Evolutionary conservation across 2,113 vertebrate genomes (phyloP).

Genomic region (Poecilia latipinna): DNA sequence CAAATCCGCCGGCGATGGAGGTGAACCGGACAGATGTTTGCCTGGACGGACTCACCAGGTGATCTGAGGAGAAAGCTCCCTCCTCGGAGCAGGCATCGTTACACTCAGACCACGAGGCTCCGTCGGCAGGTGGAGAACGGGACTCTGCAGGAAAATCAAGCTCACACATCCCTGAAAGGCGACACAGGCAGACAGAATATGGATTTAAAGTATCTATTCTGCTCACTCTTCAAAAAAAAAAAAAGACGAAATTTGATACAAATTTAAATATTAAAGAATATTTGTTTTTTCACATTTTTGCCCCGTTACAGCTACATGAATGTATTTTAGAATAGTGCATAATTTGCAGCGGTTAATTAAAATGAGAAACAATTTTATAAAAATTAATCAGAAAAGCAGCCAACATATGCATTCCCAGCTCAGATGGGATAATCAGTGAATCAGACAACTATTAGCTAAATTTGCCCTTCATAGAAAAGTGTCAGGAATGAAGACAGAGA

Average conservation of each 20-base stretch:
- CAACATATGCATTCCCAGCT: not conserved
- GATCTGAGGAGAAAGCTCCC: slow-evolving; percentile 24
- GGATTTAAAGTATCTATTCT: not conserved
- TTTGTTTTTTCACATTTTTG: not conserved
- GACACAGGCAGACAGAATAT: not conserved
- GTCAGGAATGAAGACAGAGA: too few relatives aligned
- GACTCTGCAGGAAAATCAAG: slow-evolving; percentile 27
- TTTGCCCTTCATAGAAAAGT: too few relatives aligned
- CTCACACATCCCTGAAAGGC: slow-evolving; percentile 42
- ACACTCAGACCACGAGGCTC: slow-evolving; percentile 53
- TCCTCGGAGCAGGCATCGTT: slow-evolving; percentile 66
- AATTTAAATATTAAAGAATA: not conserved
- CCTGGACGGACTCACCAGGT: slow-evolving; percentile 44
- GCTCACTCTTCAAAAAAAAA: not conserved
- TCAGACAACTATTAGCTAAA: too few relatives aligned
- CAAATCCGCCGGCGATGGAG: not conserved
- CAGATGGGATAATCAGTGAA: not conserved
- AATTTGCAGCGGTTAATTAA: not conserved
- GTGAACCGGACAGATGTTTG: not conserved
- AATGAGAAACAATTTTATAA: not conserved
- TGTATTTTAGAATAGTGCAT: not conserved
- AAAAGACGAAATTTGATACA: not conserved
- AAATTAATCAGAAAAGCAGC: not conserved
- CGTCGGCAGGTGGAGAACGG: slow-evolving; percentile 50
- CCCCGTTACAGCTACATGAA: not conserved